Conservation (phyloP, 2,888 invertebrate genomes). For the Drosophila eohydei region DNA sequence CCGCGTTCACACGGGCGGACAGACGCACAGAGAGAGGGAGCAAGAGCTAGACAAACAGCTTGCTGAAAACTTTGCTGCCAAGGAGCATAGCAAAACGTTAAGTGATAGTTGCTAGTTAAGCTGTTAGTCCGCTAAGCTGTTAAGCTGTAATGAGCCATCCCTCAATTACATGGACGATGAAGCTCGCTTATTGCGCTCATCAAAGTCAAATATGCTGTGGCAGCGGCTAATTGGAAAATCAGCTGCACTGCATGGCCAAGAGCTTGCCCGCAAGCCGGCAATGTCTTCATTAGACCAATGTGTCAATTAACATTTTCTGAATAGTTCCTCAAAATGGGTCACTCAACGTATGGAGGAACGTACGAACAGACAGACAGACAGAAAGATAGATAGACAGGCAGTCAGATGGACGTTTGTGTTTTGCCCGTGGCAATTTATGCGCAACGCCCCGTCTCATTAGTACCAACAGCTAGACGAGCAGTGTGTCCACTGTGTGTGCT, state of each 20-base stretch:
- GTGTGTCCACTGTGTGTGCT: background rate
- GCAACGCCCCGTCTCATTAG: constrained; percentile 30
- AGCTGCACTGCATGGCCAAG: constrained; percentile 29
- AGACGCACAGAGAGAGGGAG: background rate
- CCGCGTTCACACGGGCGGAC: too few relatives aligned
- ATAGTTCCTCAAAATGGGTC: constrained; percentile 4
- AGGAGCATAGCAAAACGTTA: constrained; percentile 23
- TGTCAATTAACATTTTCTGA: constrained; percentile 75
- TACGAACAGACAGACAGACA: background rate
- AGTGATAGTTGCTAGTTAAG: constrained; percentile 33
- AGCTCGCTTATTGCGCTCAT: constrained; percentile 29
- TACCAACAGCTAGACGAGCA: constrained; percentile 9
- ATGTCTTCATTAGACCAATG: constrained; percentile 56
- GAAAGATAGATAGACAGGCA: background rate
- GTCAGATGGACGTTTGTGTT: background rate
- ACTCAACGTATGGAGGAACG: too few relatives aligned
- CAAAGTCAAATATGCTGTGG: constrained; percentile 36
- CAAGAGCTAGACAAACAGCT: background rate
- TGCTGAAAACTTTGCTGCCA: background rate
- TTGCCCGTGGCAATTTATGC: constrained; percentile 36
- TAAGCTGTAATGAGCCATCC: constrained; percentile 31
- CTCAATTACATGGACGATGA: constrained; percentile 37
- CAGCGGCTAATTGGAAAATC: constrained; percentile 38
- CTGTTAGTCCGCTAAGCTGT: constrained; percentile 20
- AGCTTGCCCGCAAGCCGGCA: constrained; percentile 2